These are phyloP conservation scores for Brachylomia viminalis DNA, from an alignment of 2,888 invertebrate genomes.

Conservation along the genomic window DNA sequence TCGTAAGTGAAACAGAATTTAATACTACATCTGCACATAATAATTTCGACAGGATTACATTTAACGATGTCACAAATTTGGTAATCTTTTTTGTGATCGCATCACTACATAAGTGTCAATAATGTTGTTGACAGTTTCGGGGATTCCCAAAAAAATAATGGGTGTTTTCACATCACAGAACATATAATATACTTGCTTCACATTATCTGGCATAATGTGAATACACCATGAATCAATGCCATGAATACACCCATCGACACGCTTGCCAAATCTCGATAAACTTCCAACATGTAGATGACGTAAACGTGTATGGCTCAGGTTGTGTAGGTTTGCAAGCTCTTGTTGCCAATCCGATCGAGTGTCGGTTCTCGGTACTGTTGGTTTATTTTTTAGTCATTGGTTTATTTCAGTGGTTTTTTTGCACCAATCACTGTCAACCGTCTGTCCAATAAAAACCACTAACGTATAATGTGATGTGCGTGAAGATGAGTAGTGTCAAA, in stretches of 20 bases:
- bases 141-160: neutral
- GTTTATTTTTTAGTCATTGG: neutral
- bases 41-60: neutral
- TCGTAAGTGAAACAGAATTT: no score
- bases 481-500: no score
- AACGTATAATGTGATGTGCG: no score
- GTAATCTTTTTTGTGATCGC: neutral
- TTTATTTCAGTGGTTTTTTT: neutral
- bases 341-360: neutral
- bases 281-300: neutral
- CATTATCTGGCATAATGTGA: no score
- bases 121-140: neutral
- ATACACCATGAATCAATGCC: no score
- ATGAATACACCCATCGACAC: no score
- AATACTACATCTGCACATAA: neutral
- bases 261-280: neutral
- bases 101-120: neutral
- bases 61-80: neutral
- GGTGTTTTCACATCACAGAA: neutral
- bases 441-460: neutral
- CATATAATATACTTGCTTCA: no score
- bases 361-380: neutral
- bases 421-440: neutral
- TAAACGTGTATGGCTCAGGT: neutral
- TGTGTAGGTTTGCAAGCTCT: neutral